Evolutionary conservation across 2,113 vertebrate species (phyloP).

Genomic region (Percina caprodes): DNA sequence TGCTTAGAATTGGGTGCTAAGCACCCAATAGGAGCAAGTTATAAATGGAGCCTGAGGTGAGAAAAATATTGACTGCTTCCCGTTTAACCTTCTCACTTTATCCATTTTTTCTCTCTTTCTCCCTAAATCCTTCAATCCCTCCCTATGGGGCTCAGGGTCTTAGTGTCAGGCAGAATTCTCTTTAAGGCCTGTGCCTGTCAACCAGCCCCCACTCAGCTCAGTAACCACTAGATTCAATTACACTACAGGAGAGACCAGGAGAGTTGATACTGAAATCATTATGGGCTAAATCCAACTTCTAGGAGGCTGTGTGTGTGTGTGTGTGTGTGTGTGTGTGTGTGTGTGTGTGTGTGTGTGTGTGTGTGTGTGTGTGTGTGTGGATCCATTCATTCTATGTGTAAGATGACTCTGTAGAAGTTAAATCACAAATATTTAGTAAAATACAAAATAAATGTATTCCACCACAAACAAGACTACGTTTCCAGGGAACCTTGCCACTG

Average conservation of each 20-base stretch:
- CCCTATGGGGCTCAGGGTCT: slow-evolving; percentile 70
- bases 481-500: slow-evolving; percentile 1
- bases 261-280: slow-evolving; percentile 64
- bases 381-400: not conserved
- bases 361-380: not conserved
- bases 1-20: slow-evolving; percentile 1
- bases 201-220: slow-evolving; percentile 65
- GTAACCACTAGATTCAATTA: slow-evolving; percentile 72
- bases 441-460: slow-evolving; percentile 31
- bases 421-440: slow-evolving; percentile 12
- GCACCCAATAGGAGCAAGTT: slow-evolving; percentile 33
- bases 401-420: not conserved
- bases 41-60: slow-evolving; percentile 56
- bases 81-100: slow-evolving; percentile 70
- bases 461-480: slow-evolving; percentile 1
- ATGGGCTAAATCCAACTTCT: slow-evolving; percentile 58
- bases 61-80: slow-evolving; percentile 69
- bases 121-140: slow-evolving; percentile 72
- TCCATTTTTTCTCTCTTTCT: slow-evolving; percentile 61
- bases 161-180: slow-evolving; percentile 77
- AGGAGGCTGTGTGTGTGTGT: slow-evolving; percentile 5
- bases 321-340: slow-evolving; percentile 4
- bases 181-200: slow-evolving; percentile 72
- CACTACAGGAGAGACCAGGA: slow-evolving; percentile 55
- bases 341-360: slow-evolving; percentile 7